phyloP scores from a whole-genome alignment of 2,888 invertebrate genomes.

The Pyralis farinalis region DNA sequence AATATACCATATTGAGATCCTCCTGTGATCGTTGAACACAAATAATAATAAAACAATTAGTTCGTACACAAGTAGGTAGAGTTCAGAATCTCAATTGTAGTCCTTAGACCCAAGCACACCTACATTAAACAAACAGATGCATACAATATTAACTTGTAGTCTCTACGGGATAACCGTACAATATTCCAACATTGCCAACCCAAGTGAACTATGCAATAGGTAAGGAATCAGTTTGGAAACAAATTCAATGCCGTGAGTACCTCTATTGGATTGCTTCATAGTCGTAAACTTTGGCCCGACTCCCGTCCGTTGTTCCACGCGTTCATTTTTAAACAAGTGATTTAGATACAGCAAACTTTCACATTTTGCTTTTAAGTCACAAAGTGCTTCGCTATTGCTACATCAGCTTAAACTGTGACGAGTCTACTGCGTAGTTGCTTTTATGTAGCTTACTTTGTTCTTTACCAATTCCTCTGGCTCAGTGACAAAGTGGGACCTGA shows the following conservation, averaged over 20 bases:
- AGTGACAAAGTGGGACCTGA: no score
- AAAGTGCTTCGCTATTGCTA: no score
- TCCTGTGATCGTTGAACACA: no score
- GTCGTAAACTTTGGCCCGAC: constrained; percentile 27
- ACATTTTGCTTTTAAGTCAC: constrained; percentile 20
- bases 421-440: neutral
- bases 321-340: constrained; percentile 34
- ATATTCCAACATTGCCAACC: constrained; percentile 20
- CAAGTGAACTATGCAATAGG: constrained; percentile 56
- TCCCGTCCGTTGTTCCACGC: constrained; percentile 25
- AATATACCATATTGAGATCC: no score
- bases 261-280: constrained; percentile 38
- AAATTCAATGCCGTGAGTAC: constrained; percentile 46
- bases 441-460: neutral
- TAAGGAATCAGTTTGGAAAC: constrained; percentile 50
- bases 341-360: constrained; percentile 29
- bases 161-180: neutral
- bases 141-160: neutral
- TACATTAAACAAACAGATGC: no score
- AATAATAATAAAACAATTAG: no score
- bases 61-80: no score
- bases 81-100: no score
- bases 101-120: no score
- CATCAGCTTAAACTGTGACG: neutral
- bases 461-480: no score